Percentiles rank a stretch among this genome's conserved stretches.
These are phyloP conservation scores for Nyctereutes procyonoides DNA, from an alignment of 2,113 vertebrate genomes.

Conservation along the genomic window DNA sequence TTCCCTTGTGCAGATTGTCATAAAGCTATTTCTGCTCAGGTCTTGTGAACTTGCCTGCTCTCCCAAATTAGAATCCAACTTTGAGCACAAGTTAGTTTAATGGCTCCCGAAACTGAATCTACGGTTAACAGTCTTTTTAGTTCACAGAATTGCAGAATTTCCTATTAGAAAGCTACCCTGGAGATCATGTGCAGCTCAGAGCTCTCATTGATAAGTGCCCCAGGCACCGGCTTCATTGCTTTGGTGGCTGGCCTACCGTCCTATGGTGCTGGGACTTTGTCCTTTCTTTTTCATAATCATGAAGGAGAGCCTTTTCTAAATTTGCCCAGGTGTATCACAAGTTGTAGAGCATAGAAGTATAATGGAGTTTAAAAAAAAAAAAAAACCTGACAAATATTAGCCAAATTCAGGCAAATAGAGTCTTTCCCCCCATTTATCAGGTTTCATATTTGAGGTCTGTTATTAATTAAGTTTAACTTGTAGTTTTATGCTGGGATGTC, in stretches of 20 bases:
- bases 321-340: neutral
- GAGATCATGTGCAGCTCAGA: neutral
- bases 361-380: neutral
- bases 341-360: neutral
- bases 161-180: neutral
- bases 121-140: neutral
- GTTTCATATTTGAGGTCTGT: neutral
- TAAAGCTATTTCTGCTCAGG: constrained; percentile 30
- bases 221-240: neutral
- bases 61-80: constrained; percentile 41
- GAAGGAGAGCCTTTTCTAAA: neutral
- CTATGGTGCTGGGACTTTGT: neutral
- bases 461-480: neutral
- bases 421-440: neutral
- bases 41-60: neutral
- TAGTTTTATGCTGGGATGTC: neutral
- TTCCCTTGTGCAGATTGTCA: neutral
- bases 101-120: neutral
- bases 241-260: neutral
- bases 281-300: neutral
- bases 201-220: neutral
- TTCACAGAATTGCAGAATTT: neutral
- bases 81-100: neutral
- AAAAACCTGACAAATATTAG: neutral
- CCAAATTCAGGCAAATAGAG: neutral